Percentiles rank a stretch among this genome's conserved stretches.
Conservation (phyloP, 2,888 invertebrate species). For the Rutpela maculata region DNA sequence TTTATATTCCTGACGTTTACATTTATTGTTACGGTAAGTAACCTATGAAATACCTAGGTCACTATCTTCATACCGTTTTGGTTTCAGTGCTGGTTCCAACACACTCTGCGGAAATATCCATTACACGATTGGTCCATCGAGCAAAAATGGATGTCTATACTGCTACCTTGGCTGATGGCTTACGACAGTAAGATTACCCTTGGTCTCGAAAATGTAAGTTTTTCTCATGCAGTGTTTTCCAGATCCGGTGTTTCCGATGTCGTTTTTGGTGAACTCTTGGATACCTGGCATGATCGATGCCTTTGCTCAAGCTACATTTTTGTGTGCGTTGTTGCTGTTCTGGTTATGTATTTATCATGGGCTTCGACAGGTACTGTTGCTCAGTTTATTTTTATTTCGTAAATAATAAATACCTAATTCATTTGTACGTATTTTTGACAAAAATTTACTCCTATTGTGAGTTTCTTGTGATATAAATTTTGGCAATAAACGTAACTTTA, state of each 20-base stretch:
- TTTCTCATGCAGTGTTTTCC: slow-evolving; percentile 62
- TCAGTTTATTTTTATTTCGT: too few species aligned
- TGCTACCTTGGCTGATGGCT: slow-evolving; percentile 90
- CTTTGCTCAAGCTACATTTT: slow-evolving; percentile 91
- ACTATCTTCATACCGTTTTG: slow-evolving; percentile 45
- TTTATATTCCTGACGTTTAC: slow-evolving; percentile 93
- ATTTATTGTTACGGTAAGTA: slow-evolving; percentile 90
- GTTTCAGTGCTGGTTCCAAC: slow-evolving; percentile 94
- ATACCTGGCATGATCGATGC: slow-evolving; percentile 95
- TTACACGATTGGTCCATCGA: slow-evolving; percentile 97
- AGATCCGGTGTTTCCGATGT: slow-evolving; percentile 97
- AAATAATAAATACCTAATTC: too few species aligned
- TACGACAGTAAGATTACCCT: slow-evolving; percentile 87
- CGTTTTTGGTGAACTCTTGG: slow-evolving; percentile 91
- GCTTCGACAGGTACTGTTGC: slow-evolving; percentile 83
- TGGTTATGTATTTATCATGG: slow-evolving; percentile 98
- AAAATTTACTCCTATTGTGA: too few species aligned
- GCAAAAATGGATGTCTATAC: slow-evolving; percentile 95
- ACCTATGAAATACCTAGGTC: not conserved
- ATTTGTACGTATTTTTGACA: too few species aligned
- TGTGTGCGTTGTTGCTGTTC: slow-evolving; percentile 90
- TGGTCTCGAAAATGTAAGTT: slow-evolving; percentile 14
- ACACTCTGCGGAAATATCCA: slow-evolving; percentile 90
- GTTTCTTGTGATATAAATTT: too few species aligned
- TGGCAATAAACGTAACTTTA: not conserved